Evolutionary conservation across 2,888 invertebrate species (phyloP).

Genomic region (Griposia aprilina): DNA sequence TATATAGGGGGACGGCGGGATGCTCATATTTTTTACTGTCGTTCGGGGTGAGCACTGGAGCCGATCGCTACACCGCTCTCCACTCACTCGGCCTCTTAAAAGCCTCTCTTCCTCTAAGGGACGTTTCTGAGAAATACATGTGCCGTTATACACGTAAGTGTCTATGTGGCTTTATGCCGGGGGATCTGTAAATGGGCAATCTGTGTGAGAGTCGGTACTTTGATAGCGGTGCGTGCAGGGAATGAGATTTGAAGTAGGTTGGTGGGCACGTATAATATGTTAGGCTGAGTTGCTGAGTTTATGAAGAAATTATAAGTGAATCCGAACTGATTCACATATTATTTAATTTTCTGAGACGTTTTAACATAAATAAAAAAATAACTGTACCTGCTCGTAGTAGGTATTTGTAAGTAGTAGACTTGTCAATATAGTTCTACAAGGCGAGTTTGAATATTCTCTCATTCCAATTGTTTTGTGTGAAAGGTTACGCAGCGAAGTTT

Average conservation of each 20-base stretch:
- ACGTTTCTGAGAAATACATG: conserved; percentile 83
- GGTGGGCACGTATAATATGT: neutral
- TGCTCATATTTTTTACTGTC: conserved; percentile 91
- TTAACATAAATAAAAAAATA: neutral
- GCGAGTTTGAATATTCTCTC: neutral
- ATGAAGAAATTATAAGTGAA: neutral
- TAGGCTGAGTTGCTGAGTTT: conserved; percentile 6
- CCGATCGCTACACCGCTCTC: conserved; percentile 90
- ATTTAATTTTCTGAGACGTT: neutral
- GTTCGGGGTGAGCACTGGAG: conserved; percentile 89
- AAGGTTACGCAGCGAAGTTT: neutral
- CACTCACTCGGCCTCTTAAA: conserved; percentile 89
- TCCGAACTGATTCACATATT: neutral
- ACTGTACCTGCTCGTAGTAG: neutral
- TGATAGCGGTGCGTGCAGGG: conserved; percentile 66
- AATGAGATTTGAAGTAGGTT: conserved; percentile 53
- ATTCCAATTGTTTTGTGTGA: neutral
- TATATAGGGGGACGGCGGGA: conserved; percentile 86
- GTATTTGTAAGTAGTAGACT: neutral
- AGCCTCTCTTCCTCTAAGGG: conserved; percentile 83
- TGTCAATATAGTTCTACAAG: neutral
- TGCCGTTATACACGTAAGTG: conserved; percentile 82
- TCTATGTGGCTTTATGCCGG: conserved; percentile 77
- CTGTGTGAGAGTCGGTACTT: conserved; percentile 69
- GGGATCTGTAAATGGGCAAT: conserved; percentile 78